Percentiles rank a stretch among this genome's conserved stretches.
Conservation (phyloP, 2,797 vertebrate genomes). For the Alfaro cultratus region DNA sequence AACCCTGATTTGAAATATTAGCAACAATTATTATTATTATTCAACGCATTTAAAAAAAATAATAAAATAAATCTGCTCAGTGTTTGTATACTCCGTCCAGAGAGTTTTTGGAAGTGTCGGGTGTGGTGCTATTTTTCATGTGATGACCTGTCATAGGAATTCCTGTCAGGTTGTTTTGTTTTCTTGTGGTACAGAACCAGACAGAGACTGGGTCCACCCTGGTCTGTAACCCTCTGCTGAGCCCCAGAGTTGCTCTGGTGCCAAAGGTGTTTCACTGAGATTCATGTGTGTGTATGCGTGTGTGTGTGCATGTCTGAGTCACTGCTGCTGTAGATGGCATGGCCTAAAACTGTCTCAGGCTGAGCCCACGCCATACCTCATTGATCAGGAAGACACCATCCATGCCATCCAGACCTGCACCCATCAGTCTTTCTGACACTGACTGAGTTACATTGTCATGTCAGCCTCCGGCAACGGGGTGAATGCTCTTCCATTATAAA, state of each 20-base stretch:
- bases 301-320: slow-evolving; percentile 10
- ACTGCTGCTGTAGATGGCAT: slow-evolving; percentile 30
- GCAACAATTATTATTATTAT: neutral
- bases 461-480: neutral
- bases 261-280: slow-evolving; percentile 54
- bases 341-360: slow-evolving; percentile 52
- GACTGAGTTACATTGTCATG: neutral
- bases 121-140: slow-evolving; percentile 36
- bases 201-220: slow-evolving; percentile 8
- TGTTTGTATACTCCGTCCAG: neutral
- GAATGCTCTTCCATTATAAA: neutral
- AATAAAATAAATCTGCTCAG: neutral
- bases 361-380: slow-evolving; percentile 23
- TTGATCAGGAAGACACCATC: slow-evolving; percentile 7
- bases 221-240: neutral
- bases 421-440: slow-evolving; percentile 17
- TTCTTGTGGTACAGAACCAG: neutral
- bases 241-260: slow-evolving; percentile 10
- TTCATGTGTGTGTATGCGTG: neutral
- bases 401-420: slow-evolving; percentile 15
- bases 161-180: slow-evolving; percentile 16
- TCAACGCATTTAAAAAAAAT: neutral
- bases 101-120: slow-evolving; percentile 1
- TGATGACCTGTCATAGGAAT: slow-evolving; percentile 24
- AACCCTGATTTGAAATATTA: neutral